These are phyloP conservation scores for Cassiopea xamachana DNA, from an alignment of 30 jellyfish, hydroid and myxozoan species.

Conservation along the genomic window DNA sequence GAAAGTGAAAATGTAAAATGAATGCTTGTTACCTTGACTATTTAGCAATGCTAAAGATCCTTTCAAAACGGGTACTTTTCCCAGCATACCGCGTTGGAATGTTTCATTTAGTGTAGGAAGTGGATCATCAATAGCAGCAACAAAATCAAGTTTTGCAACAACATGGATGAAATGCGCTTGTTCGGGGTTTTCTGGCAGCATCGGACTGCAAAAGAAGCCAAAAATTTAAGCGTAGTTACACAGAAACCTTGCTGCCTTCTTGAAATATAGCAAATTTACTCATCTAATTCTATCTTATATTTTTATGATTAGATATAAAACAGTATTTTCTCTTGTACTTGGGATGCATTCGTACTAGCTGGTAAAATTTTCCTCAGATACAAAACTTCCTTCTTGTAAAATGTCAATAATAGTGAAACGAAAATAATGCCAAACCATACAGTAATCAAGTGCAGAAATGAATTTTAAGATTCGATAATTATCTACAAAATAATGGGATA, in stretches of 20 bases:
- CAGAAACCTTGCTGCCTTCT: too few species aligned
- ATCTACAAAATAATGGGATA: too few species aligned
- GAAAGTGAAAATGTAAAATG: neutral
- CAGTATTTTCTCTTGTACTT: too few species aligned
- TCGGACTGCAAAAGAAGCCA: slow-evolving; percentile 23
- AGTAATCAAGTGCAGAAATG: neutral
- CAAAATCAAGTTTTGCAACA: slow-evolving; percentile 54
- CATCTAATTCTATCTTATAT: too few species aligned
- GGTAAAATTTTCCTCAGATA: too few species aligned
- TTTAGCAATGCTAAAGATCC: slow-evolving; percentile 56
- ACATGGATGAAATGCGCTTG: slow-evolving; percentile 64
- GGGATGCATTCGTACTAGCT: too few species aligned
- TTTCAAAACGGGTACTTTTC: slow-evolving; percentile 69
- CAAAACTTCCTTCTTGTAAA: too few species aligned
- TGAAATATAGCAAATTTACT: too few species aligned
- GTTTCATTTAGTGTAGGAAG: slow-evolving; percentile 67
- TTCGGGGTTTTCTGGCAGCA: slow-evolving; percentile 30
- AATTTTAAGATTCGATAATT: too few species aligned
- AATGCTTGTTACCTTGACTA: slow-evolving; percentile 26
- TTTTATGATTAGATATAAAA: too few species aligned
- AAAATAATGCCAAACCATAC: too few species aligned
- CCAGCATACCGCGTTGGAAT: slow-evolving; percentile 76
- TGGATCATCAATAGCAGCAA: slow-evolving; percentile 70
- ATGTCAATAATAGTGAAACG: too few species aligned
- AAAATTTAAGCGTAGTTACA: neutral